Conservation (phyloP, 2,888 invertebrate genomes). For the Steinernema carpocapsae region DNA sequence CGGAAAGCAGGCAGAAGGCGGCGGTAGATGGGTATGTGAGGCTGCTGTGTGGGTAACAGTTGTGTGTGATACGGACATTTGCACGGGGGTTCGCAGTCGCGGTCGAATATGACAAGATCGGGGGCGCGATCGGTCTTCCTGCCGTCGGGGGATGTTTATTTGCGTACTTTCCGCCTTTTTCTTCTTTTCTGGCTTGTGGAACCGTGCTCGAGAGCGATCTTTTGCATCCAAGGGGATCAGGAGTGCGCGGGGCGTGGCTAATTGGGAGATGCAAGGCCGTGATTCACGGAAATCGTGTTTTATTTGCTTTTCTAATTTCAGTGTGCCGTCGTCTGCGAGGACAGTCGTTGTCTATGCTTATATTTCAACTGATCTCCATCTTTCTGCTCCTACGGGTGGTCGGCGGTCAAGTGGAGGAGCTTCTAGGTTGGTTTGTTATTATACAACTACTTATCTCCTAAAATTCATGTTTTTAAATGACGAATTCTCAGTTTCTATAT, state of each 20-base stretch:
- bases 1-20: not conserved
- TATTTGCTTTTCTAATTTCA: not conserved
- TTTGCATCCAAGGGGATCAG: too few species aligned
- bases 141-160: not conserved
- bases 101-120: slow-evolving; percentile 14
- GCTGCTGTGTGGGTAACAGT: not conserved
- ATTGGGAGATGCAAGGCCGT: too few species aligned
- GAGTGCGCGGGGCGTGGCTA: too few species aligned
- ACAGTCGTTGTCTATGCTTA: not conserved
- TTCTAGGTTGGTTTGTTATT: not conserved
- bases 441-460: too few species aligned
- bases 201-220: too few species aligned
- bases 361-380: slow-evolving; percentile 10
- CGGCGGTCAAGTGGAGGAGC: not conserved
- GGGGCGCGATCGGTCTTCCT: not conserved
- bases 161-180: not conserved
- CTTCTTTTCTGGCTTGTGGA: too few species aligned
- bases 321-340: not conserved
- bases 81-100: not conserved
- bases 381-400: not conserved
- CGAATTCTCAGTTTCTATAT: too few species aligned
- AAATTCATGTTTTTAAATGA: too few species aligned
- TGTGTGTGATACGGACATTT: not conserved
- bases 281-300: not conserved
- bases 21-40: not conserved